Conservation (phyloP, 2,113 vertebrate genomes). For the Brachypteracias leptosomus region DNA sequence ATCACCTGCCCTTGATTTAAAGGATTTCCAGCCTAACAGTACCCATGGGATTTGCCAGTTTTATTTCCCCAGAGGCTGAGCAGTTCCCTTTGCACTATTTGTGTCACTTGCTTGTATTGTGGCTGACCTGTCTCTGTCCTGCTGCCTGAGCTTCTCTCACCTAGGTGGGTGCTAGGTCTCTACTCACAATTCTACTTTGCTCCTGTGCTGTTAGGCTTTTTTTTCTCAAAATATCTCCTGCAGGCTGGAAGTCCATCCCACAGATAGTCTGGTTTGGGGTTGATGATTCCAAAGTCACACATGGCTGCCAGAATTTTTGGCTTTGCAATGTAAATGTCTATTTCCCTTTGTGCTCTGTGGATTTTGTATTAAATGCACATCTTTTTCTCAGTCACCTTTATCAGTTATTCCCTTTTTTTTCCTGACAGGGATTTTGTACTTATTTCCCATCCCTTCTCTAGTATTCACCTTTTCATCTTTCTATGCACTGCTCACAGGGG, state of each 20-base stretch:
- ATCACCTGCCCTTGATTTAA: background rate
- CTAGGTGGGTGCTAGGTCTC: accelerated
- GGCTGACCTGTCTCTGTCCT: background rate
- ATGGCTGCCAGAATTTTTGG: background rate
- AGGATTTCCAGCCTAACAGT: background rate
- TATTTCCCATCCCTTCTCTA: background rate
- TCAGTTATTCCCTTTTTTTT: background rate
- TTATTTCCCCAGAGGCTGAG: background rate
- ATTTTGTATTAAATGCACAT: background rate
- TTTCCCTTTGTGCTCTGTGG: background rate
- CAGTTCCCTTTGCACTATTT: accelerated
- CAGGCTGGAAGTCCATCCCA: background rate
- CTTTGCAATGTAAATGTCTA: background rate
- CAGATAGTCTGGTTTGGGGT: background rate
- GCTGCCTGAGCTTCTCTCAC: background rate
- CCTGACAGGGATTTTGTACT: background rate
- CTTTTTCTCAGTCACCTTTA: background rate
- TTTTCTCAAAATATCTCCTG: background rate
- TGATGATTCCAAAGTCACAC: background rate
- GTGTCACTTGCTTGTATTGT: background rate
- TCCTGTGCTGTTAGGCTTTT: background rate
- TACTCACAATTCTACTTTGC: background rate
- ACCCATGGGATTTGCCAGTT: background rate
- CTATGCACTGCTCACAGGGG: accelerated
- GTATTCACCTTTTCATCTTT: background rate